Conservation (phyloP, 2,888 invertebrate genomes). For the Antheraea assamensis region DNA sequence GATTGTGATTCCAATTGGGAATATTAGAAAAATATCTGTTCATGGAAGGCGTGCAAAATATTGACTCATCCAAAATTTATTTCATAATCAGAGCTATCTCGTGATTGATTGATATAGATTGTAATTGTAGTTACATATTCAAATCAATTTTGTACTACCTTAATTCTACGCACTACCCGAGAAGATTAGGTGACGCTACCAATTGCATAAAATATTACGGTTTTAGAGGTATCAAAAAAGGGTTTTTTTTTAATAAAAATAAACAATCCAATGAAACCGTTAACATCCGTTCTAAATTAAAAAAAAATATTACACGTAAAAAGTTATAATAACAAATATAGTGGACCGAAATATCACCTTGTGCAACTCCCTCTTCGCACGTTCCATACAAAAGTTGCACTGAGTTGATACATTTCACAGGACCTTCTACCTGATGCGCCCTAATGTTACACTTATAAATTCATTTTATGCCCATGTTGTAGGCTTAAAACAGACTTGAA, state of each 20-base stretch:
- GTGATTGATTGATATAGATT: not conserved
- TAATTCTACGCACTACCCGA: not conserved
- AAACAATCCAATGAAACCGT: conserved; percentile 30
- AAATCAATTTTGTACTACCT: not conserved
- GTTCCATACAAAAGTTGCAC: conserved; percentile 78
- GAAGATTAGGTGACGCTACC: not conserved
- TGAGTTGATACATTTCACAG: conserved; percentile 76
- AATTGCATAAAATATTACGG: not conserved
- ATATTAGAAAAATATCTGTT: not conserved
- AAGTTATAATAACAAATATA: conserved; percentile 50
- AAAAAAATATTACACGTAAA: conserved; percentile 13
- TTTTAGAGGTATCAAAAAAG: not conserved
- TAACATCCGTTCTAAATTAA: conserved; percentile 22
- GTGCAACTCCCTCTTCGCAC: conserved; percentile 76
- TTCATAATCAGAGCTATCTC: not conserved
- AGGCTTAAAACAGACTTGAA: conserved; percentile 43
- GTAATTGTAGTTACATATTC: not conserved
- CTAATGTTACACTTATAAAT: conserved; percentile 57
- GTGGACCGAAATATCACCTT: conserved; percentile 60
- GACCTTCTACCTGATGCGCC: conserved; percentile 72
- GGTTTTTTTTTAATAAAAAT: conserved; percentile 6
- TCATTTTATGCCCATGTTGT: conserved; percentile 48
- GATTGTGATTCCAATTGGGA: not conserved
- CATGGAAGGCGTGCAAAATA: not conserved
- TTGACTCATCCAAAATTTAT: not conserved